Conservation (phyloP, 2,113 vertebrate species). For the Lates calcarifer region DNA sequence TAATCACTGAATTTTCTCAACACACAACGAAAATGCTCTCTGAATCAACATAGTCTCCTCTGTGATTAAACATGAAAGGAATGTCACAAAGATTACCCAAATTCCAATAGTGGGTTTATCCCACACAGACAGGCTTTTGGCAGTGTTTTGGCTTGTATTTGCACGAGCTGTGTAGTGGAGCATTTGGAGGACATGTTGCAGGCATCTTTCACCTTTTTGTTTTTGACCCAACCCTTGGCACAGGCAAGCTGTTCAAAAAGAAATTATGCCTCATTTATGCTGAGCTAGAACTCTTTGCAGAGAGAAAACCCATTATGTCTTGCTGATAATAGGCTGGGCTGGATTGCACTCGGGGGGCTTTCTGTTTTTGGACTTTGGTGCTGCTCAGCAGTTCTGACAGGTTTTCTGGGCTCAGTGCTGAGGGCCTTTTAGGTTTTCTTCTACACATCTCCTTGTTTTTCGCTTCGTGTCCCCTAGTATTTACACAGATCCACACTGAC, state of each 20-base stretch:
- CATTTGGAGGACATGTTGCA: constrained; percentile 53
- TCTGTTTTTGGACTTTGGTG: constrained; percentile 41
- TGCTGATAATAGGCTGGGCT: constrained; percentile 52
- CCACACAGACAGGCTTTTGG: constrained; percentile 45
- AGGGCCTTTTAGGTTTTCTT: constrained; percentile 10
- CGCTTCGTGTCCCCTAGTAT: not conserved
- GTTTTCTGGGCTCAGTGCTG: constrained; percentile 11
- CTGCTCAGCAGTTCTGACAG: constrained; percentile 49
- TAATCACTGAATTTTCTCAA: constrained; percentile 46
- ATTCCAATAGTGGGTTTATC: constrained; percentile 57
- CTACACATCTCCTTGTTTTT: not conserved
- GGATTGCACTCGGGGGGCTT: constrained; percentile 29
- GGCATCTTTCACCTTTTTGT: constrained; percentile 62
- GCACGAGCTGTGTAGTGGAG: not conserved
- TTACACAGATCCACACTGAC: constrained; percentile 32
- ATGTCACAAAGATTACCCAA: constrained; percentile 59
- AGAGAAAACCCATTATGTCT: constrained; percentile 45
- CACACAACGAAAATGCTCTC: constrained; percentile 33
- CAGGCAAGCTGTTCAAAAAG: constrained; percentile 52
- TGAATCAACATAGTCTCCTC: constrained; percentile 36
- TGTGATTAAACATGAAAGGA: constrained; percentile 57
- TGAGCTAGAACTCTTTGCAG: constrained; percentile 53
- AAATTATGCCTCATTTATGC: constrained; percentile 63
- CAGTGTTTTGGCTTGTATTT: constrained; percentile 17
- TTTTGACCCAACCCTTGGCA: constrained; percentile 50